These are phyloP conservation scores for Orycteropus afer DNA, from an alignment of 2,113 vertebrate species.

Conservation along the genomic window DNA sequence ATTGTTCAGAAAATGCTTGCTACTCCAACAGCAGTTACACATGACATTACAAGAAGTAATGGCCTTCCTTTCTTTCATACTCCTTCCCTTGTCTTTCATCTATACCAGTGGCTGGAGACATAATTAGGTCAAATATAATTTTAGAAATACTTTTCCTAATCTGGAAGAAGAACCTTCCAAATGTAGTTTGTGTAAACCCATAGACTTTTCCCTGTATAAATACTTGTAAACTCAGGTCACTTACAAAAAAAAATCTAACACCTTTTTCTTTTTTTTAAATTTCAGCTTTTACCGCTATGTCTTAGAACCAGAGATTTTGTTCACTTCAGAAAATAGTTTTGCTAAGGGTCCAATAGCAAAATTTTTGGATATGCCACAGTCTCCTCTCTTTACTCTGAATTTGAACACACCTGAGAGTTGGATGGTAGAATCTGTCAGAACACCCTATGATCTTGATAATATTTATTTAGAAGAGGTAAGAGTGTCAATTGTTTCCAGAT, in stretches of 20 bases:
- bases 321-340: constrained; percentile 91
- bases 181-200: background rate
- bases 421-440: constrained; percentile 98
- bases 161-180: background rate
- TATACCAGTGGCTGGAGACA: background rate
- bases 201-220: background rate
- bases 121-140: background rate
- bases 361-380: constrained; percentile 98
- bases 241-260: background rate
- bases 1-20: background rate
- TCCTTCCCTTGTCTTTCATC: background rate
- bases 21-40: too few relatives aligned
- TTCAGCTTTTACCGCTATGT: constrained; percentile 97
- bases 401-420: constrained; percentile 97
- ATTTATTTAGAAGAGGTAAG: constrained; percentile 97
- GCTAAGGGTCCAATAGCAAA: constrained; percentile 94
- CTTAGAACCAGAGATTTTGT: constrained; percentile 94
- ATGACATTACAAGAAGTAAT: background rate
- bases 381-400: constrained; percentile 96
- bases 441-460: constrained; percentile 97
- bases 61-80: background rate
- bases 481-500: constrained; percentile 13
- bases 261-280: constrained; percentile 57
- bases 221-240: background rate
- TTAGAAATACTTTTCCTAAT: background rate